Conservation (phyloP, 2,113 vertebrate genomes). For the Mixornis gularis region DNA sequence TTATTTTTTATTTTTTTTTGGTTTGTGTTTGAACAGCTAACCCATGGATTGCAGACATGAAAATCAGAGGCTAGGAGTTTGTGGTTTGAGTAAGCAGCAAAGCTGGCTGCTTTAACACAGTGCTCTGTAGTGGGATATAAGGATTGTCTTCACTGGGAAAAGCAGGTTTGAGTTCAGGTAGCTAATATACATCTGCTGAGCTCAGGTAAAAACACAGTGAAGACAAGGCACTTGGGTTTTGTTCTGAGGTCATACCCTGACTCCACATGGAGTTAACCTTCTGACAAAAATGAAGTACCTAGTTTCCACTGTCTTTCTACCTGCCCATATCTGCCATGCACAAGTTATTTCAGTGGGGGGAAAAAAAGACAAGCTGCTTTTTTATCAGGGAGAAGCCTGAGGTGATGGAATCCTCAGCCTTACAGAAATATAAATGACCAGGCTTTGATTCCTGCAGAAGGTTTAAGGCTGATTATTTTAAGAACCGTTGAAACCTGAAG, state of each 20-base stretch:
- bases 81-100: background rate
- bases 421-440: conserved; percentile 43
- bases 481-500: conserved; percentile 53
- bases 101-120: background rate
- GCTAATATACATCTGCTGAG: conserved; percentile 45
- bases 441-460: conserved; percentile 47
- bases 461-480: conserved; percentile 70
- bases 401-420: conserved; percentile 23
- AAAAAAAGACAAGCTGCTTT: background rate
- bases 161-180: conserved; percentile 39
- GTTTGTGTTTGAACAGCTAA: background rate
- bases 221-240: conserved; percentile 1
- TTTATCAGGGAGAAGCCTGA: conserved; percentile 50
- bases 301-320: conserved; percentile 29
- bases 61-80: background rate
- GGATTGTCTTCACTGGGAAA: conserved; percentile 18
- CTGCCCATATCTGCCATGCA: conserved; percentile 2
- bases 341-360: background rate
- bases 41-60: background rate
- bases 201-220: conserved; percentile 42
- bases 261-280: conserved; percentile 34
- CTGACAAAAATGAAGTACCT: conserved; percentile 28
- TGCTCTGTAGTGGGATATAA: background rate
- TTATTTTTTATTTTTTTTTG: conserved; percentile 22
- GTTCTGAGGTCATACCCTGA: conserved; percentile 31